Evolutionary conservation across 2,797 vertebrate species (phyloP).

Genomic region (Liparis tanakae): DNA sequence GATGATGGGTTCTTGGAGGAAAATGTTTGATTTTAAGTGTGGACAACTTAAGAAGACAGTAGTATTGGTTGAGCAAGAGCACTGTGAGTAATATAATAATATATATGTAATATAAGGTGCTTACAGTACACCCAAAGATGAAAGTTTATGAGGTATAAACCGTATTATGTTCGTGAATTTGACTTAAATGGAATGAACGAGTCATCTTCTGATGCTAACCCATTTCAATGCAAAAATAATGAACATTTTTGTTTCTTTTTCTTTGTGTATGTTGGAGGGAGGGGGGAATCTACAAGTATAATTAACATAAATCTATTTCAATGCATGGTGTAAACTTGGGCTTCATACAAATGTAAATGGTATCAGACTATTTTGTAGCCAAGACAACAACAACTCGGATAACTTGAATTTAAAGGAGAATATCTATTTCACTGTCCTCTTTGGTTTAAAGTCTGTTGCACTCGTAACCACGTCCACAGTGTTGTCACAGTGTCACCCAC

Average conservation of each 20-base stretch:
- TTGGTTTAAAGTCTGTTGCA: not conserved
- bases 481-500: not conserved
- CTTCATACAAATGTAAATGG: not conserved
- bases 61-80: slow-evolving; percentile 11
- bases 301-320: not conserved
- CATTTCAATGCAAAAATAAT: no score
- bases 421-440: not conserved
- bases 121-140: slow-evolving; percentile 6
- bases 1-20: slow-evolving; percentile 10
- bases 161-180: not conserved
- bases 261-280: not conserved
- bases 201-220: no score
- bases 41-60: slow-evolving; percentile 27
- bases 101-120: not conserved
- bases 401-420: not conserved
- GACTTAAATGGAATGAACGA: not conserved
- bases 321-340: not conserved
- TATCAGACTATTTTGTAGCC: not conserved
- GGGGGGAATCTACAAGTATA: not conserved
- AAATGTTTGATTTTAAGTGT: slow-evolving; percentile 28
- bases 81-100: slow-evolving; percentile 6
- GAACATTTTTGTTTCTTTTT: no score
- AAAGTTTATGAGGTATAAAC: slow-evolving; percentile 7
- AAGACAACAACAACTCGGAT: not conserved
- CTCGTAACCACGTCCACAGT: not conserved